Base-by-base conservation (phyloP, 2,888 invertebrate species). In the Thumatha senex region DNA sequence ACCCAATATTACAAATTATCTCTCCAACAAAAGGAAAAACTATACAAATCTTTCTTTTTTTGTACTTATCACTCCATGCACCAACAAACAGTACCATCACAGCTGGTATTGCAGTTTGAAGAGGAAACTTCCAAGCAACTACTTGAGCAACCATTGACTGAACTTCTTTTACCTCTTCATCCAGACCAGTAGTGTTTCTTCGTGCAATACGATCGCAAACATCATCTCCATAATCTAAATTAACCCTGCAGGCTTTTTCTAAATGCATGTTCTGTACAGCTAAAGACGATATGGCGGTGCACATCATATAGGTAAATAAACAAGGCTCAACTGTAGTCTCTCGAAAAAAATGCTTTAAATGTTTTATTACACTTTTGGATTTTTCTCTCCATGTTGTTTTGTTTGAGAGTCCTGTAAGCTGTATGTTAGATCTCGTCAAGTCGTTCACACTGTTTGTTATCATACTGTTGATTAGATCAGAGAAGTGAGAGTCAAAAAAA, bases 241-340 rank as follows among this genome's bases (percentile, higher is more conserved):
- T 93, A 0, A 93, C 92, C 62, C 92, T 82, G 72, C 93, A 93
- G 2, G 93, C 88, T 68, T 93, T 93, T 72, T 94, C 93, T 62
- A 93, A 86, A 66, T 93, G 93, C 82, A 94, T 87, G 55, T 92
- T 92, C 57, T 88, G 86, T 9, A 93, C 86, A 0, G 93, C 92
- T 24, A 94, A 74, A 36, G 95, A 94, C 0, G 96, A 95, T 18
- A 94, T 76, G 1, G 93, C 92, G 40, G 93, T 93, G 54, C 94
- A 94, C 76, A 95, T 83, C 73, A 95, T 93, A 73, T 94, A 95
- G 58, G 92, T 86, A 56, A 94, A 93, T 58, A 95, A 76, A 65
- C 95, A 93, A 9, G 95, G 95, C 66, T 95, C 95, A 1, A 95
- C 94, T 0, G 95, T 94, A 1, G 85, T 89, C 67, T 91, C 90